These are phyloP conservation scores for Xanthia togata DNA, from an alignment of 2,888 invertebrate genomes.

Conservation along the genomic window DNA sequence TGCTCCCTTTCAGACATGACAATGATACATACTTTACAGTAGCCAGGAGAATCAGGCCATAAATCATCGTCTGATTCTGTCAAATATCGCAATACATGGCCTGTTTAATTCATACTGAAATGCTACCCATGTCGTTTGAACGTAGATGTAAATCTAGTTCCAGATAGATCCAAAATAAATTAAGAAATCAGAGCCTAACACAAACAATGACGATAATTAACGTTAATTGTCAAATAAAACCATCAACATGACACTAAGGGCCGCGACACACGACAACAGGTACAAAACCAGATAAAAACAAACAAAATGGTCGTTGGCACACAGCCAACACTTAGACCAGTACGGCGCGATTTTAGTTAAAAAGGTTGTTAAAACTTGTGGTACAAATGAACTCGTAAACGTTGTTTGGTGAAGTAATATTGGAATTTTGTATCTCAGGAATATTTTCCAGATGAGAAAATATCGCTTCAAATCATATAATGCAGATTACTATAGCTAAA, in stretches of 20 bases:
- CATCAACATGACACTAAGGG: conserved; percentile 18
- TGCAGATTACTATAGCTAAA: neutral
- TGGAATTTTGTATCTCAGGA: neutral
- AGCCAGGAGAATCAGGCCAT: neutral
- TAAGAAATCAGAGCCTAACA: neutral
- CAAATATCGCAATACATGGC: neutral
- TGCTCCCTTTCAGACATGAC: neutral
- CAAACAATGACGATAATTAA: conserved; percentile 23
- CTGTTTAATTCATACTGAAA: neutral
- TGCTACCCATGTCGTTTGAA: neutral
- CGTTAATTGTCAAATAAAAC: conserved; percentile 47
- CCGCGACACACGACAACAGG: conserved; percentile 33
- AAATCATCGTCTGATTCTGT: conserved; percentile 12
- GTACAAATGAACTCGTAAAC: conserved; percentile 1
- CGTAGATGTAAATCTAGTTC: neutral
- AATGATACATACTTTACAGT: conserved; percentile 19
- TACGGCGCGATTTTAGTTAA: conserved; percentile 11
- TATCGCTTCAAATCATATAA: neutral
- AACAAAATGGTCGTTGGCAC: conserved; percentile 46
- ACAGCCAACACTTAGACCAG: conserved; percentile 34
- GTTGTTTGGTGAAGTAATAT: neutral
- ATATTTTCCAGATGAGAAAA: neutral
- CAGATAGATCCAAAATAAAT: neutral
- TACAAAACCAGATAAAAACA: conserved; percentile 19
- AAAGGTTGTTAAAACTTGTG: conserved; percentile 36